Percentiles rank a stretch among this genome's conserved stretches.
Conservation (phyloP, 2,113 vertebrate genomes). For the Xyrauchen texanus region DNA sequence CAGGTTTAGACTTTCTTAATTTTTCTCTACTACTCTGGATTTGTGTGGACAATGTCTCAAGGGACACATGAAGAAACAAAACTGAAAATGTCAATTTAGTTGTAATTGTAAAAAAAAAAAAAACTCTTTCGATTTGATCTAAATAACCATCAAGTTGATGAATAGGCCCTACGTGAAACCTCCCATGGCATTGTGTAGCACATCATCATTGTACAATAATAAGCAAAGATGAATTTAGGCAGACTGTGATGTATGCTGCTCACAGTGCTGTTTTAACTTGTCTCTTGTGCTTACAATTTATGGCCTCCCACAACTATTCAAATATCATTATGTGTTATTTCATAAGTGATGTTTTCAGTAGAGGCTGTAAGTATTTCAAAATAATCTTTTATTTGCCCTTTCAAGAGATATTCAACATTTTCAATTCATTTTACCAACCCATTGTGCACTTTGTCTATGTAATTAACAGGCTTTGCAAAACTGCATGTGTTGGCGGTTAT, state of each 20-base stretch:
- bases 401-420: conserved; percentile 12
- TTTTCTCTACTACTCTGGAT: no score
- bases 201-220: no score
- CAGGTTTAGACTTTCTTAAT: no score
- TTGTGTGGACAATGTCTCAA: no score
- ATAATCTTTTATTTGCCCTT: conserved; percentile 24
- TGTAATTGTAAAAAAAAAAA: neutral
- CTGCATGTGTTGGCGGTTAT: conserved; percentile 26
- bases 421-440: conserved; percentile 14
- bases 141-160: neutral
- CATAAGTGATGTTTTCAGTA: conserved; percentile 47
- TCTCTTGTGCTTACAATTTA: neutral
- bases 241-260: conserved; percentile 6
- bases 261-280: neutral
- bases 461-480: conserved; percentile 40
- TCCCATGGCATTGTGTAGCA: neutral
- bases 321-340: conserved; percentile 34
- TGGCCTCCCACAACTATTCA: conserved; percentile 31
- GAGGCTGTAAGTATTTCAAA: conserved; percentile 5
- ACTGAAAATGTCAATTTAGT: no score
- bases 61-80: no score
- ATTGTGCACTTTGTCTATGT: conserved; percentile 30
- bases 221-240: neutral
- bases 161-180: no score
- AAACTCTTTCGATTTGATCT: neutral